phyloP scores from a whole-genome alignment of 2,113 vertebrate species.

The Cyanistes caeruleus region DNA sequence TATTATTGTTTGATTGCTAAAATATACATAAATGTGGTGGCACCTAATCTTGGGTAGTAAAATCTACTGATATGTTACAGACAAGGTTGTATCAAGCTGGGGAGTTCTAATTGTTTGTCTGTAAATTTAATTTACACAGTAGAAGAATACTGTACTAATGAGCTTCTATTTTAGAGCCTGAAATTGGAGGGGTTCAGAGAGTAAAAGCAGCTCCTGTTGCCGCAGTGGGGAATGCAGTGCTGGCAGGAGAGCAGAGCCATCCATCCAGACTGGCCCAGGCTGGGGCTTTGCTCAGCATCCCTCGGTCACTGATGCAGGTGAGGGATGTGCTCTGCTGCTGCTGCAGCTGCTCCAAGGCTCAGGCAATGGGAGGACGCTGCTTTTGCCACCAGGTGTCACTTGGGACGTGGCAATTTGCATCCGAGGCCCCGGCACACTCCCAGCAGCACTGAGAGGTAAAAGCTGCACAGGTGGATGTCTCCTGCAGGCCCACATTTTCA shows the following conservation, averaged over 20 bases:
- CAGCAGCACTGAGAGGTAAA: not conserved
- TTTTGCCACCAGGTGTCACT: constrained; percentile 42
- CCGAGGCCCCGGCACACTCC: fast-evolving
- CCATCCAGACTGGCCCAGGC: not conserved
- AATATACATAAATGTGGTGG: not conserved
- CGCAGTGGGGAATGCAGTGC: not conserved
- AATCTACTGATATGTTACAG: not conserved
- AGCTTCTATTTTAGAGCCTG: not conserved
- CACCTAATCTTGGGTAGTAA: not conserved
- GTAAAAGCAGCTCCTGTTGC: not conserved
- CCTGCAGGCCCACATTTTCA: not conserved
- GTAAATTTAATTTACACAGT: not conserved
- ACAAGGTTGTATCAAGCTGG: not conserved
- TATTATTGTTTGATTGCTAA: not conserved
- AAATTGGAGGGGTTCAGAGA: not conserved
- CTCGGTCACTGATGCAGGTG: not conserved
- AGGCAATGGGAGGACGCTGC: not conserved
- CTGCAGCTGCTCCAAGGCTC: not conserved
- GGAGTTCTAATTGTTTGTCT: not conserved
- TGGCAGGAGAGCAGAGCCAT: not conserved
- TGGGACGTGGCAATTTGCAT: not conserved
- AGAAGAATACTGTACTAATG: not conserved
- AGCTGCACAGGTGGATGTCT: fast-evolving
- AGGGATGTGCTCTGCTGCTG: not conserved
- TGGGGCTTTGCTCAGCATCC: not conserved